These are phyloP conservation scores for Helicoverpa armigera DNA, from an alignment of 1,140 invertebrate species.

Conservation along the genomic window DNA sequence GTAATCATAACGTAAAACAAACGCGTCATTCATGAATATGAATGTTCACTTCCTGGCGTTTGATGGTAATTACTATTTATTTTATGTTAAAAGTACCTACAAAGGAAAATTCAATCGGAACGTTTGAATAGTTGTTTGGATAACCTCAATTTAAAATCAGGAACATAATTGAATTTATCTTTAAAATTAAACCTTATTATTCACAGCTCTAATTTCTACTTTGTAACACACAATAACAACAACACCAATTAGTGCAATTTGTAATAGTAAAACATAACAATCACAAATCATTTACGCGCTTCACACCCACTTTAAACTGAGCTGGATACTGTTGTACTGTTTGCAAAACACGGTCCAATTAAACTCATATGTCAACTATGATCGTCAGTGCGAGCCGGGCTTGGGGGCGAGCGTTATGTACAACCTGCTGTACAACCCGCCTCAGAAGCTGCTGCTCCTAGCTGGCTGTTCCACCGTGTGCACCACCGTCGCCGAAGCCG, in stretches of 20 bases:
- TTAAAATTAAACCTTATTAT: too few relatives aligned
- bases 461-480: constrained; percentile 99
- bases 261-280: constrained; percentile 6
- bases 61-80: constrained; percentile 34
- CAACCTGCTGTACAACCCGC: constrained; percentile 98
- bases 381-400: constrained; percentile 97
- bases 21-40: constrained; percentile 42
- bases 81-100: constrained; percentile 15
- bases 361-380: constrained; percentile 38
- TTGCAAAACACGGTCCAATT: constrained; percentile 26
- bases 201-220: too few relatives aligned
- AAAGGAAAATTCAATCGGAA: background rate
- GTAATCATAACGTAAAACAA: constrained; percentile 42
- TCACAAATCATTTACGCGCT: constrained; percentile 30
- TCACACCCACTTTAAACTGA: constrained; percentile 21
- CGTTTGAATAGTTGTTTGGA: constrained; percentile 18
- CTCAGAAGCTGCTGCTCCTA: constrained; percentile 98
- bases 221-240: too few relatives aligned
- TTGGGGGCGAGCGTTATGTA: constrained; percentile 99
- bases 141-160: background rate
- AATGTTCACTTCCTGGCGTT: constrained; percentile 24
- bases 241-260: too few relatives aligned
- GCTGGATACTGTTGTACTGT: constrained; percentile 5
- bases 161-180: background rate
- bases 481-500: constrained; percentile 99